Percentiles rank a stretch among this genome's conserved stretches.
phyloP scores from a whole-genome alignment of 2,888 invertebrate species.

The Drosophila anomalata region DNA sequence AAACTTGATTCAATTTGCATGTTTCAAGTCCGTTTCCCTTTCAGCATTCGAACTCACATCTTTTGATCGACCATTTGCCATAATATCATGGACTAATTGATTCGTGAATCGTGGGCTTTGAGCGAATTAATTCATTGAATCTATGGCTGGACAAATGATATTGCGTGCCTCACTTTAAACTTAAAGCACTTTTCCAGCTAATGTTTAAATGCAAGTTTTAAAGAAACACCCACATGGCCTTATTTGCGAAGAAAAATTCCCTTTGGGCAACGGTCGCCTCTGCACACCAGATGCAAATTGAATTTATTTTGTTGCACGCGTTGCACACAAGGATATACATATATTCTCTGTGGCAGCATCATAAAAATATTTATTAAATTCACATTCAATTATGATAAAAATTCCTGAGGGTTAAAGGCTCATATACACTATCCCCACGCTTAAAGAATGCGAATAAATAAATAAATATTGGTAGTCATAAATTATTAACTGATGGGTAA shows the following conservation, averaged over 20 bases:
- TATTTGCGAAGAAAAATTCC: constrained; percentile 22
- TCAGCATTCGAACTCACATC: constrained; percentile 2
- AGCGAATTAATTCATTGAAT: constrained; percentile 20
- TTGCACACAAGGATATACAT: background rate
- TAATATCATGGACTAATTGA: constrained; percentile 54
- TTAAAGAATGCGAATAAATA: background rate
- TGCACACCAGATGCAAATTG: constrained; percentile 29
- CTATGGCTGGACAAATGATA: background rate
- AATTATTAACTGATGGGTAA: background rate
- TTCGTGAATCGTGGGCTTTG: constrained; percentile 37
- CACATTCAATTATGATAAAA: background rate
- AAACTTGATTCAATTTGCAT: constrained; percentile 53
- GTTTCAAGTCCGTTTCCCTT: constrained; percentile 43
- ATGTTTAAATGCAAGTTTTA: background rate
- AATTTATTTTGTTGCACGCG: constrained; percentile 27
- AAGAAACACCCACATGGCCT: constrained; percentile 1
- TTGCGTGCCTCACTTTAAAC: background rate
- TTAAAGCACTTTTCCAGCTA: background rate
- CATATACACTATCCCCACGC: background rate
- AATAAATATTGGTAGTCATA: background rate
- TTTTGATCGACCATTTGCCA: constrained; percentile 29
- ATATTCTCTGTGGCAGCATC: background rate
- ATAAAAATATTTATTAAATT: constrained; percentile 5
- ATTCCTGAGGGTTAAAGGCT: background rate
- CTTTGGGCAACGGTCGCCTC: constrained; percentile 4